Evolutionary conservation across 1,140 invertebrate species (phyloP).

Genomic region (Caenorhabditis briggsae): DNA sequence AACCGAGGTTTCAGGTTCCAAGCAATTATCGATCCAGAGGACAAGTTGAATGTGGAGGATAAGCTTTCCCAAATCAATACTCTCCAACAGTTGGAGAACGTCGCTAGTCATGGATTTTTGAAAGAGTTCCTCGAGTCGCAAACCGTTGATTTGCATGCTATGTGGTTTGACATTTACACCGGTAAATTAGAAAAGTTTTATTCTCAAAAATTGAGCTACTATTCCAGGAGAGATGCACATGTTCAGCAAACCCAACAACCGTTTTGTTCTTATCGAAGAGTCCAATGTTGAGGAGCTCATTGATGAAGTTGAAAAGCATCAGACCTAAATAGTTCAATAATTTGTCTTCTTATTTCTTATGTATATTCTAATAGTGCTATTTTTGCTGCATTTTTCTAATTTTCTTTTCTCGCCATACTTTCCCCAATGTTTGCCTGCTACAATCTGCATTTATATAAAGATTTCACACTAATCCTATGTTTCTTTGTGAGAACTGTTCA

Average conservation of each 20-base stretch:
- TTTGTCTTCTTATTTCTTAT: neutral
- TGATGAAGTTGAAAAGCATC: constrained; percentile 52
- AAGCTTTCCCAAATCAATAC: constrained; percentile 94
- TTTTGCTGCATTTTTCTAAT: neutral
- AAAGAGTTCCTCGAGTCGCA: constrained; percentile 84
- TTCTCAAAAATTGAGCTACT: neutral
- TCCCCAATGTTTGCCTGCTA: too few relatives aligned
- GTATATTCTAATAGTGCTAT: neutral
- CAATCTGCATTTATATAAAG: too few relatives aligned
- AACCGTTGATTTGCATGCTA: constrained; percentile 88
- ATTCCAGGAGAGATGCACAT: constrained; percentile 63
- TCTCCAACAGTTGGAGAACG: constrained; percentile 91
- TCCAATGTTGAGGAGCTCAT: constrained; percentile 49
- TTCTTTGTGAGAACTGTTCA: too few relatives aligned
- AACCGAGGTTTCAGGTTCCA: constrained; percentile 83
- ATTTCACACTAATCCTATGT: too few relatives aligned
- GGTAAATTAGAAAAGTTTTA: constrained; percentile 79
- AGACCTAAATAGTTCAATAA: constrained; percentile 7
- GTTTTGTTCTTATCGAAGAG: constrained; percentile 61
- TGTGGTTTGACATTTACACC: constrained; percentile 97
- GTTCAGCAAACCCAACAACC: constrained; percentile 59
- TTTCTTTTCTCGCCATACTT: neutral
- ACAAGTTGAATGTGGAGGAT: constrained; percentile 89
- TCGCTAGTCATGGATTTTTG: constrained; percentile 92
- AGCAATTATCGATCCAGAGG: constrained; percentile 92